Evolutionary conservation across 2,797 vertebrate genomes (phyloP).

Genomic region (Danio tinwini): DNA sequence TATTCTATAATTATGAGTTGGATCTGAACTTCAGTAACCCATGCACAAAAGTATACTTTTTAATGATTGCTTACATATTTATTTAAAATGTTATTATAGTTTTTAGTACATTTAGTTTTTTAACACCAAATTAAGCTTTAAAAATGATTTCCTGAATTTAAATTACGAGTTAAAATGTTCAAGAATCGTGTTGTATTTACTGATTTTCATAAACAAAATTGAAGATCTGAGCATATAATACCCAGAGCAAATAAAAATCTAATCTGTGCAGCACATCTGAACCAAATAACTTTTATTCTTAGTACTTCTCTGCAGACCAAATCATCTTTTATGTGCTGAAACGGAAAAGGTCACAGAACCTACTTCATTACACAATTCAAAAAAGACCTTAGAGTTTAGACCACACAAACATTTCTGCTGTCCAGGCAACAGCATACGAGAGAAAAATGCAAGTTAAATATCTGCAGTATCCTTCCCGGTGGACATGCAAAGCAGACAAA

Average conservation of each 20-base stretch:
- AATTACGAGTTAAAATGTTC: not conserved
- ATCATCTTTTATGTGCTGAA: not conserved
- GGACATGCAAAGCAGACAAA: slow-evolving; percentile 20
- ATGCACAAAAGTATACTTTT: not conserved
- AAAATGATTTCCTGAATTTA: not conserved
- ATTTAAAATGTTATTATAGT: not conserved
- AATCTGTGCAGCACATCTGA: not conserved
- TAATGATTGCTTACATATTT: not conserved
- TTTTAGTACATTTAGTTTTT: not conserved
- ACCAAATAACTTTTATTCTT: not conserved
- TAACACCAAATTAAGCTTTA: too few species aligned
- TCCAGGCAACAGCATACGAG: not conserved
- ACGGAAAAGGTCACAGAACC: slow-evolving; percentile 22
- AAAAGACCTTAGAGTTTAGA: slow-evolving; percentile 9
- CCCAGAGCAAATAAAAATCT: not conserved
- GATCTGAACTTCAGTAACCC: not conserved
- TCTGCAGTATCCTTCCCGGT: not conserved
- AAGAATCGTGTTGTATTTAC: not conserved
- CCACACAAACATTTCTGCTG: not conserved
- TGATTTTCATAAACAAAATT: not conserved
- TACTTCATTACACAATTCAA: not conserved
- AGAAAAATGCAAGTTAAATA: not conserved
- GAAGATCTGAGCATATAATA: not conserved
- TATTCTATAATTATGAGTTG: not conserved
- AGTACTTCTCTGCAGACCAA: not conserved